Percentiles rank a stretch among this genome's conserved stretches.
Evolutionary conservation across 2,888 invertebrate genomes (phyloP).

Genomic region (Heliconius charithonia): DNA sequence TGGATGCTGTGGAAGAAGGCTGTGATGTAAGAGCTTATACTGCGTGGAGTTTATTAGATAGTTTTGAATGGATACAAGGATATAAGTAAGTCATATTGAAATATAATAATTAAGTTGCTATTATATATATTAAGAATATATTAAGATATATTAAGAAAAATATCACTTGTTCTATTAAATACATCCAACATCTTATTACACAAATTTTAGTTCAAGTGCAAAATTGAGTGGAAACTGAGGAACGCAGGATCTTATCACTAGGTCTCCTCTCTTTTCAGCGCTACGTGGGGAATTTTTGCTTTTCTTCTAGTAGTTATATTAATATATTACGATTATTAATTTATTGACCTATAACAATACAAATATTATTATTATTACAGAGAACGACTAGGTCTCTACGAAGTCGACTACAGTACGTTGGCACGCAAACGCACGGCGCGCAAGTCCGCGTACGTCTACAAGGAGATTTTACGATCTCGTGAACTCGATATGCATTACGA

Average conservation of each 20-base stretch:
- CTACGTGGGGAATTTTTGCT: too few species aligned
- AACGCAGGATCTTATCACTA: not conserved
- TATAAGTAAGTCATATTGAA: slow-evolving; percentile 72
- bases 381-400: slow-evolving; percentile 85
- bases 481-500: slow-evolving; percentile 47
- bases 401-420: slow-evolving; percentile 85
- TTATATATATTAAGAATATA: not conserved
- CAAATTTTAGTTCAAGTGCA: too few species aligned
- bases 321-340: too few species aligned
- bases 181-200: too few species aligned
- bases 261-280: not conserved
- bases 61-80: slow-evolving; percentile 84
- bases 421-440: slow-evolving; percentile 85
- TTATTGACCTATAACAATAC: too few species aligned
- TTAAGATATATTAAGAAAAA: too few species aligned
- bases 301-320: too few species aligned
- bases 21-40: slow-evolving; percentile 77
- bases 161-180: too few species aligned
- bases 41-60: slow-evolving; percentile 85
- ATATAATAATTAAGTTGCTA: not conserved
- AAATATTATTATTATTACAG: slow-evolving; percentile 57
- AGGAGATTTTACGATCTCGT: slow-evolving; percentile 72
- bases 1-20: slow-evolving; percentile 71
- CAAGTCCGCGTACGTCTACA: slow-evolving; percentile 81
- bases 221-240: too few species aligned